Evolutionary conservation across 2,888 invertebrate genomes (phyloP).

Genomic region (Criorhina ranunculi): DNA sequence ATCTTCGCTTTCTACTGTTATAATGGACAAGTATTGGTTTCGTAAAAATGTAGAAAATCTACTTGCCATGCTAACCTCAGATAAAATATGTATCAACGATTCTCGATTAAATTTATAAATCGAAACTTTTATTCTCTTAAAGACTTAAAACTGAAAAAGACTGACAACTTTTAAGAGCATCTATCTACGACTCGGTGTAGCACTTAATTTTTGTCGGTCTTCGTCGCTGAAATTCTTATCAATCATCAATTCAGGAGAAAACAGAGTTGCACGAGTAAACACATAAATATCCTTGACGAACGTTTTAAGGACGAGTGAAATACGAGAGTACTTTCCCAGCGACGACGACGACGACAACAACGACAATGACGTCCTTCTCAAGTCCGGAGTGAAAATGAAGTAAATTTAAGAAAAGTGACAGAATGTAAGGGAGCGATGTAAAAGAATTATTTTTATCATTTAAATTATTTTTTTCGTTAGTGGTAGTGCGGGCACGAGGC

Average conservation of each 20-base stretch:
- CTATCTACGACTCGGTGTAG: no score
- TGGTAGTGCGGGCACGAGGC: conserved; percentile 8
- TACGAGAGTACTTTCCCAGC: conserved; percentile 27
- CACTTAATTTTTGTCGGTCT: neutral
- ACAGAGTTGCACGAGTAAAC: conserved; percentile 43
- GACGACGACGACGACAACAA: conserved; percentile 7
- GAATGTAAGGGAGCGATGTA: conserved; percentile 22
- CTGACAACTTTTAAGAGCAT: no score
- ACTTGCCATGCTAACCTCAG: no score
- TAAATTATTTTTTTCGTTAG: conserved; percentile 16
- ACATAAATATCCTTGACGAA: conserved; percentile 55
- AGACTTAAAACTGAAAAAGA: no score
- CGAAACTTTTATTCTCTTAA: no score
- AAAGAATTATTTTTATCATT: conserved; percentile 38
- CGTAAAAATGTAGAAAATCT: no score
- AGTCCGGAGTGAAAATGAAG: conserved; percentile 32
- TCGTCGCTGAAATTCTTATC: conserved; percentile 31
- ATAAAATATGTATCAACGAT: no score
- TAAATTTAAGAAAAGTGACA: conserved; percentile 46
- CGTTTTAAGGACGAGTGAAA: conserved; percentile 34
- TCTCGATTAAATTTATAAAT: no score
- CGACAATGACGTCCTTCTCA: conserved; percentile 16
- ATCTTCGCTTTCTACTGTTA: conserved; percentile 10
- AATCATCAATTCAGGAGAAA: conserved; percentile 39
- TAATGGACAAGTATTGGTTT: no score